A percentile compares a stretch with the other conserved stretches of the same genome.
phyloP scores from a whole-genome alignment of 2,888 invertebrate species.

The Meteorus colon region DNA sequence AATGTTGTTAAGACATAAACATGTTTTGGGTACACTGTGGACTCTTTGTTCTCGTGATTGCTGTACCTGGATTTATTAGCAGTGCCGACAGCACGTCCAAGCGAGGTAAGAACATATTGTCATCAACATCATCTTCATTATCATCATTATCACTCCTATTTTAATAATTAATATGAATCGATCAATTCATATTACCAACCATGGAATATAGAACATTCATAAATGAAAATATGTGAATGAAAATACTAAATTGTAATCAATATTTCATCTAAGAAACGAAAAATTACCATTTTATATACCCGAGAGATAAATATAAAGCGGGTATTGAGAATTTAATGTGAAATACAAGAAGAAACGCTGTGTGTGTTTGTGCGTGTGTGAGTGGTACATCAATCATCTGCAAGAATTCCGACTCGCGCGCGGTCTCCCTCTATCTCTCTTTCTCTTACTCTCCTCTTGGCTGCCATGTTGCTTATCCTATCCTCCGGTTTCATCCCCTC shows the following conservation, averaged over 20 bases:
- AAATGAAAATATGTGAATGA: not conserved
- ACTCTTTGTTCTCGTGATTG: constrained; percentile 73
- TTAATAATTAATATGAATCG: too few species aligned
- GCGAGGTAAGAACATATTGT: constrained; percentile 65
- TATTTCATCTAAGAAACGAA: not conserved
- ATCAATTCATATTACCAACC: too few species aligned
- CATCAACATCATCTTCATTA: constrained; percentile 5
- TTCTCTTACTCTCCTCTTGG: constrained; percentile 5
- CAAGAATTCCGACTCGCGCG: constrained; percentile 14
- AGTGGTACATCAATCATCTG: constrained; percentile 29
- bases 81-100: constrained; percentile 70
- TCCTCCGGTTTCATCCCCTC: not conserved
- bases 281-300: too few species aligned
- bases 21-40: constrained; percentile 73
- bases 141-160: not conserved
- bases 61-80: constrained; percentile 72
- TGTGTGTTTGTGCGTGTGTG: not conserved
- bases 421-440: constrained; percentile 25
- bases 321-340: not conserved
- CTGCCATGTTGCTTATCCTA: constrained; percentile 34
- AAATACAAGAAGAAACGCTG: not conserved
- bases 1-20: constrained; percentile 73
- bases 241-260: not conserved
- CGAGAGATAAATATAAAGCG: too few species aligned
- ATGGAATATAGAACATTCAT: not conserved